Percentiles rank a stretch among this genome's conserved stretches.
Evolutionary conservation across 1,140 invertebrate genomes (phyloP).

Genomic region (Heliconius melpomene): DNA sequence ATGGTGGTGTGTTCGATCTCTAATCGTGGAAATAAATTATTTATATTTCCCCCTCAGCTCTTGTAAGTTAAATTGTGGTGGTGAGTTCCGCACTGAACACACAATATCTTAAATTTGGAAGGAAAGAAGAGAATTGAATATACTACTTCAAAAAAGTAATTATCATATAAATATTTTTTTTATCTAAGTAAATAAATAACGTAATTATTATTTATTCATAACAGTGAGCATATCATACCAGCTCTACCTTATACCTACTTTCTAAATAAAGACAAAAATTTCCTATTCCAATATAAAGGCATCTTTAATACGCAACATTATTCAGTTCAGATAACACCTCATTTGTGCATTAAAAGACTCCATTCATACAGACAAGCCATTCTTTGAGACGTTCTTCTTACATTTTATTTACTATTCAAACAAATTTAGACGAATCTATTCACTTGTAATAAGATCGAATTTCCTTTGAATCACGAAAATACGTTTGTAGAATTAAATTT

Average conservation of each 20-base stretch:
- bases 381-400: slow-evolving; percentile 55
- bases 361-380: slow-evolving; percentile 70
- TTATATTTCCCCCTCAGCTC: no score
- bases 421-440: slow-evolving; percentile 24
- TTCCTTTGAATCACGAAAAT: slow-evolving; percentile 21
- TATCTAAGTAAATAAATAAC: no score
- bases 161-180: no score
- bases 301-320: slow-evolving; percentile 42
- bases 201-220: no score
- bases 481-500: slow-evolving; percentile 37
- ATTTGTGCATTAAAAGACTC: slow-evolving; percentile 71
- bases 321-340: slow-evolving; percentile 61
- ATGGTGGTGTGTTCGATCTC: no score
- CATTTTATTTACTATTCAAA: slow-evolving; percentile 20
- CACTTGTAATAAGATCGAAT: slow-evolving; percentile 36
- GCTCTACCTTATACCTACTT: background rate
- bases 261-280: slow-evolving; percentile 7
- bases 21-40: no score
- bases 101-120: no score
- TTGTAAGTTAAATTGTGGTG: no score
- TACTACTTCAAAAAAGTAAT: no score
- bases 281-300: slow-evolving; percentile 24
- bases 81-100: no score
- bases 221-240: no score
- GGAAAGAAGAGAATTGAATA: no score